Evolutionary conservation across 1,140 invertebrate species (phyloP).

Genomic region (Trichogramma pretiosum): DNA sequence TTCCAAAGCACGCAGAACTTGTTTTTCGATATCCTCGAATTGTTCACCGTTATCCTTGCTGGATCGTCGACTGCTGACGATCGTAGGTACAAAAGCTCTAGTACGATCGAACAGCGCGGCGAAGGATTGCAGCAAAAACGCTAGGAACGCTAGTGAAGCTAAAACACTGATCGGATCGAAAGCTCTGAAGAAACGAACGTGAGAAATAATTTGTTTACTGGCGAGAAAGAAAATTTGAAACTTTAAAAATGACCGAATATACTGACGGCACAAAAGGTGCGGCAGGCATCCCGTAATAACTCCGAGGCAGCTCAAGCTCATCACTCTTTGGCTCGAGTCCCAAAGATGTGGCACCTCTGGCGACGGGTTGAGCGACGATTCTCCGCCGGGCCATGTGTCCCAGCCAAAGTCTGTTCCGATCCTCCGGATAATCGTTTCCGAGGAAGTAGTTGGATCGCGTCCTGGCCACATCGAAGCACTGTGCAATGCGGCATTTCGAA

Average conservation of each 20-base stretch:
- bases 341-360: not conserved
- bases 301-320: constrained; percentile 27
- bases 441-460: too few species aligned
- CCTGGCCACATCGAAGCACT: too few species aligned
- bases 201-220: constrained; percentile 11
- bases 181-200: constrained; percentile 26
- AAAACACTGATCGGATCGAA: constrained; percentile 42
- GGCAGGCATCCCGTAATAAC: constrained; percentile 29
- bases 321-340: constrained; percentile 3
- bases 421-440: too few species aligned
- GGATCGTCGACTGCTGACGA: constrained; percentile 29
- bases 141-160: constrained; percentile 42
- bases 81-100: constrained; percentile 35
- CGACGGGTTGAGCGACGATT: too few species aligned
- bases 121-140: constrained; percentile 42
- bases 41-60: constrained; percentile 16
- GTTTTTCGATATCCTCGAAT: constrained; percentile 23
- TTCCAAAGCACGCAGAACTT: constrained; percentile 29
- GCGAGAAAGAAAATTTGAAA: constrained; percentile 2
- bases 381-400: too few species aligned
- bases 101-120: constrained; percentile 39
- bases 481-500: too few species aligned
- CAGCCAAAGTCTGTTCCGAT: too few species aligned
- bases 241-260: not conserved
- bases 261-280: constrained; percentile 9